Conservation (phyloP, 1,140 invertebrate species). For the Acromyrmex echinatior region DNA sequence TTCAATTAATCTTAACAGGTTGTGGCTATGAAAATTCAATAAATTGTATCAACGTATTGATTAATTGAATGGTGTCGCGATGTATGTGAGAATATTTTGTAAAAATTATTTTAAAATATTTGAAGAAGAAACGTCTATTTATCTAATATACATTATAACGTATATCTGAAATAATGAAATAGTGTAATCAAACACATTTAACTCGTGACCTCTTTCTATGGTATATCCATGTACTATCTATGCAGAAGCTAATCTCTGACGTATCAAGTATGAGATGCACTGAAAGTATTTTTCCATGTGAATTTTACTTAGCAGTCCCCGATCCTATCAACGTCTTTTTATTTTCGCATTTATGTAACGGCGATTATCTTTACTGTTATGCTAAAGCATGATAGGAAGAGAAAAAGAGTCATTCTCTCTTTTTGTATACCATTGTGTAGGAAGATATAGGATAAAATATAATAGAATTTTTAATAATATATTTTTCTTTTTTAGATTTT, state of each 20-base stretch:
- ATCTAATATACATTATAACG: not conserved
- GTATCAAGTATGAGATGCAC: slow-evolving; percentile 27
- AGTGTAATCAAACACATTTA: slow-evolving; percentile 16
- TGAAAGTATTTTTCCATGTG: slow-evolving; percentile 22
- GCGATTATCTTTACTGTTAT: slow-evolving; percentile 29
- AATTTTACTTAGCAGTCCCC: slow-evolving; percentile 11
- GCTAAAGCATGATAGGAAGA: not conserved
- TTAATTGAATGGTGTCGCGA: slow-evolving; percentile 3
- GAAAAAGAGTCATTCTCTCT: not conserved
- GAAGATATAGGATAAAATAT: not conserved
- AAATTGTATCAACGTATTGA: not conserved
- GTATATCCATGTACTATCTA: slow-evolving; percentile 22
- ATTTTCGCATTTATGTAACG: slow-evolving; percentile 48
- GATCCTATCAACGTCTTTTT: slow-evolving; percentile 40
- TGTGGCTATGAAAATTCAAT: not conserved
- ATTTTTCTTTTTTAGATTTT: not conserved
- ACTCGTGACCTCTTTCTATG: slow-evolving; percentile 19
- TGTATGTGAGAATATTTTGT: not conserved
- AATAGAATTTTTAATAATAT: not conserved
- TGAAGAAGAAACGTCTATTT: not conserved
- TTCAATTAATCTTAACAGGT: not conserved
- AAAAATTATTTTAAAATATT: not conserved
- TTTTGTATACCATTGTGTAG: not conserved
- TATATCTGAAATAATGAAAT: slow-evolving; percentile 15
- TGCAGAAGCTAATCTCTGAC: slow-evolving; percentile 17